Evolutionary conservation across 2,113 vertebrate genomes (phyloP).

Genomic region (Antigone vipio): DNA sequence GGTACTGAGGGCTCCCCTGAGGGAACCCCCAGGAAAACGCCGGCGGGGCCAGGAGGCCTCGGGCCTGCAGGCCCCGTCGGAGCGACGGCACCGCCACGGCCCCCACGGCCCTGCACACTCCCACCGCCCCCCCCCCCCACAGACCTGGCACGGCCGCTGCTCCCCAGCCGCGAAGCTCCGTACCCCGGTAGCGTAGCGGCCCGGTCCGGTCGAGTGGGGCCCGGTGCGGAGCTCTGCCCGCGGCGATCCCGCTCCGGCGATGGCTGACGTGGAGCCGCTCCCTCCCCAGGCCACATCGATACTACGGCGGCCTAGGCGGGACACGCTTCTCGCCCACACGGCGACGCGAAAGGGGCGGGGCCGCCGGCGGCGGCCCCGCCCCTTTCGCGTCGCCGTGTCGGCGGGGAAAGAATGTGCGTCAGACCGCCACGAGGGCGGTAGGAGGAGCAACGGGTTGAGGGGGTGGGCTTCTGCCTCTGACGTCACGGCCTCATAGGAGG

Average conservation of each 20-base stretch:
- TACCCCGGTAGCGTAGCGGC: neutral
- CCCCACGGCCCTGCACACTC: no score
- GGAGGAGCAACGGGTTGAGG: neutral
- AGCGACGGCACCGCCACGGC: neutral
- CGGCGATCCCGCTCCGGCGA: neutral
- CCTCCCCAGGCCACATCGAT: conserved; percentile 32
- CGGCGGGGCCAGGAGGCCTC: neutral
- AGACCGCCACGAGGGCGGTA: neutral
- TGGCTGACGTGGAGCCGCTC: conserved; percentile 77
- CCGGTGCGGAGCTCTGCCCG: neutral
- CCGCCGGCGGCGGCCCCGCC: neutral
- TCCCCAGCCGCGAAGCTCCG: neutral
- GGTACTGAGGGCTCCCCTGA: neutral
- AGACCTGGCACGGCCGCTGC: no score
- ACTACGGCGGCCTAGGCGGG: conserved; percentile 62
- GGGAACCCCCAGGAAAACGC: neutral
- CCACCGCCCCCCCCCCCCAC: no score
- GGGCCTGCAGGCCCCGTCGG: neutral
- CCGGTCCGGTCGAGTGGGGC: neutral
- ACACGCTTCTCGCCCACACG: neutral
- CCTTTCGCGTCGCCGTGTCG: neutral
- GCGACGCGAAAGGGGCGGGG: neutral
- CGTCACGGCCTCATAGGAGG: rapidly evolving
- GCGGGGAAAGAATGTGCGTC: rapidly evolving
- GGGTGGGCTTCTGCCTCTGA: neutral